Conservation (phyloP, 1,140 invertebrate genomes). For the Cataglyphis hispanica region DNA sequence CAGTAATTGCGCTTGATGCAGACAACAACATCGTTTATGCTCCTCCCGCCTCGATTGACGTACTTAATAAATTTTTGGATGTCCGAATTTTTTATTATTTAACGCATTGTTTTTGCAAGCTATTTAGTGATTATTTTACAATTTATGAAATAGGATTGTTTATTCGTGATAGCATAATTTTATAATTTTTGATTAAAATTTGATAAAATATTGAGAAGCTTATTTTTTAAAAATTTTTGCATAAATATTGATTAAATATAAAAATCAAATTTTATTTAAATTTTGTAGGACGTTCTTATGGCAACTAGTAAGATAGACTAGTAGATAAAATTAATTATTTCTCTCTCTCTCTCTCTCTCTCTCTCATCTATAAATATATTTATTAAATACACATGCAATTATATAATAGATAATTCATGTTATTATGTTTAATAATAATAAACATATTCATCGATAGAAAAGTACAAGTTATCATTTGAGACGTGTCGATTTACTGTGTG, state of each 20-base stretch:
- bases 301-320: background rate
- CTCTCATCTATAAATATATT: conserved; percentile 1
- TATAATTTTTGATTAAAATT: background rate
- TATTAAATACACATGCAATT: background rate
- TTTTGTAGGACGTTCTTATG: background rate
- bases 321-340: conserved; percentile 4
- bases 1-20: conserved; percentile 16
- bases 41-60: background rate
- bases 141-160: background rate
- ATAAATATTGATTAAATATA: background rate
- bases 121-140: background rate
- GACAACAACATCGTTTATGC: conserved; percentile 11
- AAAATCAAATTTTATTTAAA: background rate
- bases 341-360: background rate
- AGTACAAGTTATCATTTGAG: conserved; percentile 8
- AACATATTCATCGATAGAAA: background rate
- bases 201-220: background rate
- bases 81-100: background rate
- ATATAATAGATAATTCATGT: background rate
- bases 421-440: background rate
- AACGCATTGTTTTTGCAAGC: background rate
- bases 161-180: background rate
- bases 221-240: background rate
- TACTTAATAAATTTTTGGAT: conserved; percentile 17
- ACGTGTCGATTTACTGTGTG: background rate